Percentiles rank a stretch among this genome's conserved stretches.
These are phyloP conservation scores for Drymodes brunneopygia DNA, from an alignment of 2,113 vertebrate species.

Conservation along the genomic window DNA sequence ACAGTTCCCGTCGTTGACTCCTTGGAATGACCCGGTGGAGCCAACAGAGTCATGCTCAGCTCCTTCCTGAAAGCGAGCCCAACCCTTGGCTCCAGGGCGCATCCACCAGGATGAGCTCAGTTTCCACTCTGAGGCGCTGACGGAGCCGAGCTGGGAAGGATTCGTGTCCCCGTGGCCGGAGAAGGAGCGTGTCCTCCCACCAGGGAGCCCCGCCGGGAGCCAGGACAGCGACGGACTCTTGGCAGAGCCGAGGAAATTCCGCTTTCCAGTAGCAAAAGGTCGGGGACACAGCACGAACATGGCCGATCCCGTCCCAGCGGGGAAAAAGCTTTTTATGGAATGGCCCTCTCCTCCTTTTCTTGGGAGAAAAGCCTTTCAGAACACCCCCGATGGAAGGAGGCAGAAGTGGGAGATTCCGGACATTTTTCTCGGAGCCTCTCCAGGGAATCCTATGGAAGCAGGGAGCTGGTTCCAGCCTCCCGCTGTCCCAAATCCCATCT, in stretches of 20 bases:
- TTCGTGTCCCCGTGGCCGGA: constrained; percentile 5
- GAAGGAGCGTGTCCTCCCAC: constrained; percentile 35
- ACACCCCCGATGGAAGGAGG: neutral
- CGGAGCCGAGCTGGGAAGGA: constrained; percentile 5
- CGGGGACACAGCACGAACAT: neutral
- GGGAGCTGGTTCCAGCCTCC: neutral
- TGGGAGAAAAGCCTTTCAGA: neutral
- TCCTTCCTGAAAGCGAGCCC: neutral
- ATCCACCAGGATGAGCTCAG: constrained; percentile 28
- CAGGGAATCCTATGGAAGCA: constrained; percentile 29
- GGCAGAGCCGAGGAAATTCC: neutral
- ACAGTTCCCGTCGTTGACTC: neutral
- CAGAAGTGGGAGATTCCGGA: neutral
- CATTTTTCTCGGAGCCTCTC: neutral
- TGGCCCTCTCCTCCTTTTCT: neutral
- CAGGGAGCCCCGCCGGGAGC: constrained; percentile 7
- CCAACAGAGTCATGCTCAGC: neutral
- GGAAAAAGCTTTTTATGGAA: constrained; percentile 38
- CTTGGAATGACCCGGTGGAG: neutral
- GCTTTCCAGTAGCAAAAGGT: constrained; percentile 58
- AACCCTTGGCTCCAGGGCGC: neutral
- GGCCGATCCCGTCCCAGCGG: neutral
- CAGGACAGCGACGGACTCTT: neutral
- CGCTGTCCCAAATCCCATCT: neutral
- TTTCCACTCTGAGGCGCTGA: constrained; percentile 8